Percentiles rank a stretch among this genome's conserved stretches.
These are phyloP conservation scores for Blastobasis adustella DNA, from an alignment of 2,888 invertebrate genomes.

Conservation along the genomic window DNA sequence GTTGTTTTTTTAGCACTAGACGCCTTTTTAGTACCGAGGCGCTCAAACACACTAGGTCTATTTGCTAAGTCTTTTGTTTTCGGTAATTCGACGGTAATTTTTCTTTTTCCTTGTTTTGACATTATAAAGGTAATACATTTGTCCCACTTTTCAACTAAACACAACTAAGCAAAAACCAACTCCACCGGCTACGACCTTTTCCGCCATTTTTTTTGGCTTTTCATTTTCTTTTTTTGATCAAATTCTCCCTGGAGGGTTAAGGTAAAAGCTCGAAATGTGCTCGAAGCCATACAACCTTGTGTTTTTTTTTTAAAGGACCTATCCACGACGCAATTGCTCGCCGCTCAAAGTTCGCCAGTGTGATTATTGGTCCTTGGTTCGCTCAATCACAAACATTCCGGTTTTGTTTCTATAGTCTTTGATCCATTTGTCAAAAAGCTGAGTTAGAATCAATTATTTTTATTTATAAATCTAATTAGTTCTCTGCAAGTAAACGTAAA, in stretches of 20 bases:
- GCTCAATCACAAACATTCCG: too few species aligned
- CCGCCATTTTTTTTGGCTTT: conserved; percentile 10
- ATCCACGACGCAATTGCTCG: too few species aligned
- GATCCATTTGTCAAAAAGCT: too few species aligned
- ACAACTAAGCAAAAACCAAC: conserved; percentile 26
- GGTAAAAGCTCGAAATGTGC: too few species aligned
- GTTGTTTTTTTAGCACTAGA: conserved; percentile 72
- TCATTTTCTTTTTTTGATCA: conserved; percentile 1
- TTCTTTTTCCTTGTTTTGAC: conserved; percentile 82
- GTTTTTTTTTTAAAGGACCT: too few species aligned
- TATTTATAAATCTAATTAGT: too few species aligned
- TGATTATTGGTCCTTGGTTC: too few species aligned
- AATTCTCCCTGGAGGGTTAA: neutral
- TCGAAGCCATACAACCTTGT: too few species aligned
- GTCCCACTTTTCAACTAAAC: conserved; percentile 45
- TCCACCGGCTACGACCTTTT: conserved; percentile 24
- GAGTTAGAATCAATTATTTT: too few species aligned
- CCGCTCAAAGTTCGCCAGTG: too few species aligned
- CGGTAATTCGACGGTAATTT: conserved; percentile 84
- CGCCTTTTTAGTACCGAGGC: conserved; percentile 84
- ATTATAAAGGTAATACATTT: conserved; percentile 68
- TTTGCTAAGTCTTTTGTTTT: conserved; percentile 78
- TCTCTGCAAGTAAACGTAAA: too few species aligned
- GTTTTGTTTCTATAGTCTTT: too few species aligned
- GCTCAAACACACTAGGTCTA: conserved; percentile 88